Percentiles rank a stretch among this genome's conserved stretches.
These are phyloP conservation scores for Bombycilla garrulus DNA, from an alignment of 2,113 vertebrate species.

Conservation along the genomic window DNA sequence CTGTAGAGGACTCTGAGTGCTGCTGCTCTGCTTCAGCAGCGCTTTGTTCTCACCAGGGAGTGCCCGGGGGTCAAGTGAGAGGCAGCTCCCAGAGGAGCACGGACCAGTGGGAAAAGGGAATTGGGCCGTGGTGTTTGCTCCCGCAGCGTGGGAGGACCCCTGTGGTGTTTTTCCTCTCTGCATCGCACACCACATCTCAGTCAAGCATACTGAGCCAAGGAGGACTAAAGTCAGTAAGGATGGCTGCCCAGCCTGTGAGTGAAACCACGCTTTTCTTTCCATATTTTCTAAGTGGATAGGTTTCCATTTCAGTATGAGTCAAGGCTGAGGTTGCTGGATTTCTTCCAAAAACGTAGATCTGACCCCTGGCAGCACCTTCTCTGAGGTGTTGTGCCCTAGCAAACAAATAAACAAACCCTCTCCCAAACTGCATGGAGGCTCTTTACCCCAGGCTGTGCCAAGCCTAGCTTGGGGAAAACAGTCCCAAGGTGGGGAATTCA, in stretches of 20 bases:
- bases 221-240: neutral
- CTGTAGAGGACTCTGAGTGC: neutral
- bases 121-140: accelerated
- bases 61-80: neutral
- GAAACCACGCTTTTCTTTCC: neutral
- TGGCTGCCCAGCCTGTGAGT: neutral
- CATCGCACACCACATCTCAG: neutral
- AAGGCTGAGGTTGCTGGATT: neutral
- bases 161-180: neutral
- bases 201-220: neutral
- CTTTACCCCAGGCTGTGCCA: neutral
- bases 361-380: neutral
- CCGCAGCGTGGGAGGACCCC: accelerated
- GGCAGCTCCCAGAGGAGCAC: accelerated
- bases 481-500: neutral
- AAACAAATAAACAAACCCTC: neutral
- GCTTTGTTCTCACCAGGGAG: neutral
- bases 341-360: neutral
- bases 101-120: neutral
- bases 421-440: neutral
- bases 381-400: neutral
- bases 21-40: neutral
- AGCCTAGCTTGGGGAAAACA: neutral
- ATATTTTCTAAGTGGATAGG: neutral
- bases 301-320: neutral